Base-by-base conservation (phyloP, 2,888 invertebrate genomes). In the Drosophila dives region DNA sequence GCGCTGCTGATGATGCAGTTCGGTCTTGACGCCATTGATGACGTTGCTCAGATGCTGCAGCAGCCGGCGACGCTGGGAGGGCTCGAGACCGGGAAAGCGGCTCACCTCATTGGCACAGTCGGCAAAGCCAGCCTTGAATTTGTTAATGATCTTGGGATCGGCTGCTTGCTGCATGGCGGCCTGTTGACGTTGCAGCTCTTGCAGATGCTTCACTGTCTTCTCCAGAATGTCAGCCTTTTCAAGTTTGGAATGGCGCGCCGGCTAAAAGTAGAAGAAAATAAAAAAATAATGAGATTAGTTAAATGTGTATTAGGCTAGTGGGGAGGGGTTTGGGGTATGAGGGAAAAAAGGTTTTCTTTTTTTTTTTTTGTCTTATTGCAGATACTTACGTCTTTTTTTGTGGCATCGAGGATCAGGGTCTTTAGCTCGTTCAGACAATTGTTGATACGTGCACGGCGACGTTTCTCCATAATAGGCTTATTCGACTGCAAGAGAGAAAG, bases 191-290 rank as follows among this genome's bases (percentile, higher is more conserved):
- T 98, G 98, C 20, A 99, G 94, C 72, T 96, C 96, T 92, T 98
- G 97, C 58, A 99, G 94, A 92, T 98, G 98, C 91, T 97, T 97
- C 54, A 99, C 98, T 1, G 98, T 98, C 95, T 98, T 96, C 93
- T 99, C 99, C 62, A 99, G 94, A 83, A 99, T 98, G 93, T 99
- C 99, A 1, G 99, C 98, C 92, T 99, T 99, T 93, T 99, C 99
- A 89, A 99, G 94, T 92, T 99, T 99, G 7, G 98, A 97, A 93
- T 98, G 98, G 67, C 98, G 95, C 2, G 97, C 96, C 42, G 98
- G 97, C 98, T 98, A 95, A 72, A 95, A 95, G 72, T 40, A 87
- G 58, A 65, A 65, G 73, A n/a, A 68, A 6, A 60, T 59, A 36
- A 55, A 15, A 5, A 1, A 51, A 38, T 1, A 10, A 2, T 1